Base-by-base conservation (phyloP, 2,888 invertebrate genomes). In the Diachrysia chrysitis region DNA sequence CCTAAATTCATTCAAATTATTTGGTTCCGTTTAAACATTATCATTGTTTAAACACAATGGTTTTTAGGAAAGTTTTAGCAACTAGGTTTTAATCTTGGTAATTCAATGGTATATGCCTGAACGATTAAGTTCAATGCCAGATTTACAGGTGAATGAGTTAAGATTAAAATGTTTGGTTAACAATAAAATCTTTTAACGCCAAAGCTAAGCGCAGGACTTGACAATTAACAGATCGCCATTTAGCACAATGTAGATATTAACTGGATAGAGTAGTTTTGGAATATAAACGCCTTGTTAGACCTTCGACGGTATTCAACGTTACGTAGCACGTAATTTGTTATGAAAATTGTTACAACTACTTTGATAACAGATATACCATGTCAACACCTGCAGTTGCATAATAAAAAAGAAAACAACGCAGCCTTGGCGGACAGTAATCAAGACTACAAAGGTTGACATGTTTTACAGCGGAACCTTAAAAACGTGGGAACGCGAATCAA, bases 401-500 rank as follows among this genome's bases (percentile, higher is more conserved):
- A 51, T 51, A 21, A 51, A 21, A 19, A 51, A 51, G 48, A 21
- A 51, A 19, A 51, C 19, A 51, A 51, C 21, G 19, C 21, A 51
- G 19, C 19, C 48, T 51, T 51, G 12, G 48, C 12, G 21, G 48
- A 19, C 19, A 51, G 6, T 6, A 21, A 10, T 51, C 48, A 21
- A 51, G 48, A 51, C 21, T 51, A 51, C 21, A 21, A 51, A 21
- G n/a, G n/a, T 37, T 42, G 21, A 19, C 48, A 21, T 62, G 58
- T 42, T 25, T 32, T 54, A 53, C 21, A 37, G 32, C 21, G 32
- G 42, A 61, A 61, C 48, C 48, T 59, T 51, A 56, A 70, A 66
- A 64, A 57, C 76, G 76, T 82, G 78, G 21, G 76, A 80, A 73
- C 48, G 7, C 58, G 61, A 69, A 82, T 81, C 67, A 69, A 71